Evolutionary conservation across 1,140 invertebrate genomes (phyloP), one percentile per base, ranked within the genome.

Genomic region (Diprion similis): DNA sequence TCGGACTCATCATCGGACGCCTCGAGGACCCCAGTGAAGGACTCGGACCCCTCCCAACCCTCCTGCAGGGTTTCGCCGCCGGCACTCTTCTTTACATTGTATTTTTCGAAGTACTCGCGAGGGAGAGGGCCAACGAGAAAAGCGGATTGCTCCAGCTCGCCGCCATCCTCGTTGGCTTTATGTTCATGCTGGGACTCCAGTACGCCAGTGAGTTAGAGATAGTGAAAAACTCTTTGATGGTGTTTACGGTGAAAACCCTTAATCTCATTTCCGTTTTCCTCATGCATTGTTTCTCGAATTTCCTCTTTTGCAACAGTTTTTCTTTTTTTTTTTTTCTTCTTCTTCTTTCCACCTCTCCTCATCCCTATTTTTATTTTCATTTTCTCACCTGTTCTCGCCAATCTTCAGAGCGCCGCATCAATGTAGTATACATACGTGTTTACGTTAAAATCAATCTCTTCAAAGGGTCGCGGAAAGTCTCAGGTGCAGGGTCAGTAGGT

Each of bases 11-110:
- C 67, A 83, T 89, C 45, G 83, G 84, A 0, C 80, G 87, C 19
- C 83, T 87, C n/a, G 83, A 86, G 11, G 86, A 87, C 71, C 85
- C 86, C 77, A 91, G 84, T 76, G 86, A 84, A 4, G 86, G 84
- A 8, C 77, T 88, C 0, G 87, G 86, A 0, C 83, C 86, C 0
- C 84, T 82, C 0, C 85, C 87, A 0, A 86, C 87, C 0, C 86
- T 96, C 6, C 87, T 96, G 0, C 95, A 97, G 81, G 95, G 95
- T 10, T 91, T 97, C 86, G 95, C 95, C 0, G 94, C 94, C 65
- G 96, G 96, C 18, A 97, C 96, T 0, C 89, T 97, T 11, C 90
- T 97, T 0, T 97, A 97, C 82, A 95, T 97, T 48, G 95, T 96
- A 1, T 97, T 97, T 90, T 97, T 97, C 83, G 96, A 97, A 87